phyloP scores from a whole-genome alignment of 2,888 invertebrate genomes.

The Campoletis raptor region DNA sequence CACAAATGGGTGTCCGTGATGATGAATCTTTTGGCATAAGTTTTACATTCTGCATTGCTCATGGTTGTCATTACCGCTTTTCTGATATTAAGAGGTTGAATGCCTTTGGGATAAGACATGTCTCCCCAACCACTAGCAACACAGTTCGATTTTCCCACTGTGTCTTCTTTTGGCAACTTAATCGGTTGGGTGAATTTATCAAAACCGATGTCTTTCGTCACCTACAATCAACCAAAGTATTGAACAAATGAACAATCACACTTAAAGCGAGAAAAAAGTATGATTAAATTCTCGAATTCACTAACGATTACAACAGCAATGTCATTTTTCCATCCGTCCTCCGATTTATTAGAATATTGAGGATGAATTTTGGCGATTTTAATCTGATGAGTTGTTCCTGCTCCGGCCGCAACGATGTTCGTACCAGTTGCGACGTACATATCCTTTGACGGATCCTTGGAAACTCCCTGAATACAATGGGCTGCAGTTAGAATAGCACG shows the following conservation, averaged over 20 bases:
- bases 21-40: not conserved
- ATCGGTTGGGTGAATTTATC: slow-evolving; percentile 55
- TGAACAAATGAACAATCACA: not conserved
- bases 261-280: not conserved
- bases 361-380: slow-evolving; percentile 55
- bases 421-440: slow-evolving; percentile 61
- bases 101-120: slow-evolving; percentile 37
- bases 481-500: slow-evolving; percentile 73
- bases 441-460: not conserved
- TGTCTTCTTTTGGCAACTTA: slow-evolving; percentile 39
- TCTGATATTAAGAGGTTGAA: slow-evolving; percentile 37
- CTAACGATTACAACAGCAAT: slow-evolving; percentile 69
- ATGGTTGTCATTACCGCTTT: slow-evolving; percentile 35
- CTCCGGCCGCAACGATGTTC: slow-evolving; percentile 34
- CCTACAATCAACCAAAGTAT: slow-evolving; percentile 33
- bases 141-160: slow-evolving; percentile 11
- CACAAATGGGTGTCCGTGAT: slow-evolving; percentile 44
- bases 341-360: slow-evolving; percentile 28
- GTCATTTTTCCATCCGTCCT: slow-evolving; percentile 64
- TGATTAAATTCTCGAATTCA: not conserved
- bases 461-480: slow-evolving; percentile 62
- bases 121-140: slow-evolving; percentile 57
- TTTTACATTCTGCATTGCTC: slow-evolving; percentile 30
- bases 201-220: slow-evolving; percentile 62
- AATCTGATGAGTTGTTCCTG: slow-evolving; percentile 51